Percentiles rank a stretch among this genome's conserved stretches.
phyloP scores from a whole-genome alignment of 2,797 vertebrate genomes.

The Pseudomugil gertrudae region DNA sequence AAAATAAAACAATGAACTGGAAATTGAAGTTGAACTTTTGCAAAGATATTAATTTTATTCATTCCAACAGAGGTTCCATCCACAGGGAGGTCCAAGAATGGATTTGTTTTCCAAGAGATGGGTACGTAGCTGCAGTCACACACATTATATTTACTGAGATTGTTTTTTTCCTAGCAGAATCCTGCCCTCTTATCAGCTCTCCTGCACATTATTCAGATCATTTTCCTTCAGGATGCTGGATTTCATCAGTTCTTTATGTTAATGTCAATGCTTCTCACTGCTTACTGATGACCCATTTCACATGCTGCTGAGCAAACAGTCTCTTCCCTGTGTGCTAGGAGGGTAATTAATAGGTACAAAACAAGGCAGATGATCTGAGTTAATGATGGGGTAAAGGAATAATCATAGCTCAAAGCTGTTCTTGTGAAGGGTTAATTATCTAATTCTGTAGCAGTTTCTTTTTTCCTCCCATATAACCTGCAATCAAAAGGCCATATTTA shows the following conservation, averaged over 20 bases:
- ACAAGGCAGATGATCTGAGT: conserved; percentile 66
- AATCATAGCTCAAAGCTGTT: conserved; percentile 52
- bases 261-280: conserved; percentile 30
- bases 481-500: conserved; percentile 59
- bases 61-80: conserved; percentile 79
- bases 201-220: neutral
- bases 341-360: conserved; percentile 70
- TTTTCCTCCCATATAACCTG: conserved; percentile 53
- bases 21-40: conserved; percentile 1
- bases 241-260: conserved; percentile 39
- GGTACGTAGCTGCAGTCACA: conserved; percentile 73
- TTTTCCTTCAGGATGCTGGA: neutral
- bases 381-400: conserved; percentile 51
- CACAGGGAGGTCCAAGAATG: conserved; percentile 86
- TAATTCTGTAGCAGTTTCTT: conserved; percentile 34
- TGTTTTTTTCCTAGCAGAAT: conserved; percentile 4
- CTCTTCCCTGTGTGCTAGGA: conserved; percentile 34
- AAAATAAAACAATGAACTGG: neutral
- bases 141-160: conserved; percentile 10
- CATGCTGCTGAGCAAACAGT: conserved; percentile 50
- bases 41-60: conserved; percentile 26
- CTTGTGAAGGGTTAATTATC: conserved; percentile 59
- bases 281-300: conserved; percentile 59
- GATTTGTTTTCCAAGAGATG: conserved; percentile 88
- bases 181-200: conserved; percentile 16